Base-by-base conservation (phyloP, 1,140 invertebrate species). In the Magallana gigas region DNA sequence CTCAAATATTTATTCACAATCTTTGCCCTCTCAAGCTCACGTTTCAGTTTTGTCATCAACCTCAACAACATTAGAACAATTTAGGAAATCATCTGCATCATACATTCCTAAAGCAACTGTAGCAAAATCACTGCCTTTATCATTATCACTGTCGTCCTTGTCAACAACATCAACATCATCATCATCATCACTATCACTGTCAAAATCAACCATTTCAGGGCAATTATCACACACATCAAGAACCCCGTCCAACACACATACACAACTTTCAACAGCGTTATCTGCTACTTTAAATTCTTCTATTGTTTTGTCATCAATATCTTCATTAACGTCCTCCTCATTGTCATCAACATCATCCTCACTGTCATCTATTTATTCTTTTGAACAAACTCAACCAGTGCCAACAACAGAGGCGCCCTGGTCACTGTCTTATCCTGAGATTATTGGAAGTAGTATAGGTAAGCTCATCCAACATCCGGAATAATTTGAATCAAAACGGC, bases 151-250 rank as follows among this genome's bases (percentile, higher is more conserved):
- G 36, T 56, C 83, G 18, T 60, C 58, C 18, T 85, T 58, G 6
- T 85, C 58, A 84, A 60, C 83, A 62, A 36, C 81, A 2, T 82
- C 81, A 16, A 57, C 48, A 9, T 81, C 9, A 56, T 81, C 76
- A 81, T 81, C 76, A 81, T 81, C 76, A 23, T 18, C 76, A 48
- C 1, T 56, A 0, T 23, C 76, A 29, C 8, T 18, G 29, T 7
- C 76, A 81, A 23, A 23, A 23, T 23, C 23, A 23, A 23, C 23
- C 23, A 23, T 23, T 23, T 23, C 23, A 23, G 23, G 23, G 23
- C 23, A 23, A 23, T 23, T 23, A 23, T 0, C 29, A 81, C 14
- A 29, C n/a, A 36, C 76, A 81, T 29, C 76, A 81, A 23, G 23
- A 23, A 8, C 76, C 4, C 14, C 76, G 12, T 81, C 23, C n/a